A percentile compares a stretch with the other conserved stretches of the same genome.
These are phyloP conservation scores for Tortricodes alternella DNA, from an alignment of 2,888 invertebrate species.

Conservation along the genomic window DNA sequence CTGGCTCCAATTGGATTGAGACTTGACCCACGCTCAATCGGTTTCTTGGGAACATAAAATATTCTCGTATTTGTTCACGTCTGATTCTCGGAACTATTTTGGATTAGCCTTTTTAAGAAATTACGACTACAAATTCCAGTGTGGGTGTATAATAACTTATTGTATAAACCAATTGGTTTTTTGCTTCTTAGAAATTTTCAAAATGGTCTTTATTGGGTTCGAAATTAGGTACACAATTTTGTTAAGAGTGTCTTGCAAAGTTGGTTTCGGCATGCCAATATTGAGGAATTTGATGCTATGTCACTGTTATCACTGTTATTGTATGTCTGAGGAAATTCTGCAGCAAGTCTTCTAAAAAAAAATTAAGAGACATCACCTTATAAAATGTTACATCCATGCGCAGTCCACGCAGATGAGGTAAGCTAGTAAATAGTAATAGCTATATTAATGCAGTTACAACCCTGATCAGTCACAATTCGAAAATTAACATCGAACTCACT, in stretches of 20 bases:
- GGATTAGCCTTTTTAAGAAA: constrained; percentile 10
- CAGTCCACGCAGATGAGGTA: too few relatives aligned
- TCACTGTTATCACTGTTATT: constrained; percentile 32
- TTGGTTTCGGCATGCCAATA: constrained; percentile 7
- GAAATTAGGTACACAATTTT: constrained; percentile 7
- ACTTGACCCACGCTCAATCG: neutral
- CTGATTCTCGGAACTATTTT: constrained; percentile 18
- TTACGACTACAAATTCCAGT: constrained; percentile 21
- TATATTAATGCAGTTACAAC: too few relatives aligned
- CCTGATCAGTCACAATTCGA: too few relatives aligned
- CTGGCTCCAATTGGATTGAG: constrained; percentile 7
- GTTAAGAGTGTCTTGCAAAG: constrained; percentile 31
- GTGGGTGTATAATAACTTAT: constrained; percentile 18
- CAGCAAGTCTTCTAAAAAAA: constrained; percentile 9
- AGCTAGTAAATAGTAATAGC: too few relatives aligned
- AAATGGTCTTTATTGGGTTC: neutral
- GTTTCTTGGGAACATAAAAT: constrained; percentile 14
- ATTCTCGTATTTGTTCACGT: constrained; percentile 3
- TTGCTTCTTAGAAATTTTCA: neutral
- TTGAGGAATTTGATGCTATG: constrained; percentile 28
- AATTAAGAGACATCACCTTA: too few relatives aligned
- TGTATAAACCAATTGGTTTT: constrained; percentile 11
- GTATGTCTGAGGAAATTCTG: constrained; percentile 23
- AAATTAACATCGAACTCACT: too few relatives aligned
- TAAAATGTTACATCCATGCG: too few relatives aligned